Percentiles rank a stretch among this genome's conserved stretches.
Evolutionary conservation across 2,797 vertebrate genomes (phyloP).

Genomic region (Enteromius paludinosus): DNA sequence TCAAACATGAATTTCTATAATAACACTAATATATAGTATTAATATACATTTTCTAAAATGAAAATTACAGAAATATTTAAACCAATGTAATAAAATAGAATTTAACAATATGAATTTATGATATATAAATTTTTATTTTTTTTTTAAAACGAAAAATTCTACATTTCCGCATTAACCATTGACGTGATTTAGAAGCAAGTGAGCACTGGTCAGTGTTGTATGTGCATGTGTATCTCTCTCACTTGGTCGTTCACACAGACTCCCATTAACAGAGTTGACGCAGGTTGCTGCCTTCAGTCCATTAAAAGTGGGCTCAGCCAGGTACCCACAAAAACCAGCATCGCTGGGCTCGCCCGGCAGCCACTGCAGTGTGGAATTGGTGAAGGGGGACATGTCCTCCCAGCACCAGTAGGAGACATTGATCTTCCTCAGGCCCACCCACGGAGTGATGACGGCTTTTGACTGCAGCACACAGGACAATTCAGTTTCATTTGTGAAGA

Average conservation of each 20-base stretch:
- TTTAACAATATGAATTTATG: neutral
- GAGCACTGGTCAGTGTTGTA: neutral
- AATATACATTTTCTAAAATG: too few species aligned
- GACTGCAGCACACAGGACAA: conserved; percentile 73
- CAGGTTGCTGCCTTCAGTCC: conserved; percentile 92
- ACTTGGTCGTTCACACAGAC: conserved; percentile 93
- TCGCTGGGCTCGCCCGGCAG: conserved; percentile 90
- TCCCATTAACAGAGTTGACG: conserved; percentile 92
- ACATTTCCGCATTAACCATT: neutral
- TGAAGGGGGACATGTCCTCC: conserved; percentile 99
- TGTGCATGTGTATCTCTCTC: conserved; percentile 37
- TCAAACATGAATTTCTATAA: neutral
- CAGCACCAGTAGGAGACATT: conserved; percentile 99
- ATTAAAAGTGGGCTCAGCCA: conserved; percentile 87
- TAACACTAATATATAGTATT: too few species aligned
- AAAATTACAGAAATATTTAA: too few species aligned
- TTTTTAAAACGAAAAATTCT: neutral
- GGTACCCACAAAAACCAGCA: conserved; percentile 93
- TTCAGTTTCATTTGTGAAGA: neutral
- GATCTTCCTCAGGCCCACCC: conserved; percentile 96
- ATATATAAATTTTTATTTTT: neutral
- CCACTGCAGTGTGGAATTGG: conserved; percentile 92
- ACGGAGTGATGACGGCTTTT: conserved; percentile 88
- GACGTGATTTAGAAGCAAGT: neutral
- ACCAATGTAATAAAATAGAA: neutral